Evolutionary conservation across 2,888 invertebrate genomes (phyloP), one percentile per base, ranked within the genome.

Genomic region (Anodontia alba): DNA sequence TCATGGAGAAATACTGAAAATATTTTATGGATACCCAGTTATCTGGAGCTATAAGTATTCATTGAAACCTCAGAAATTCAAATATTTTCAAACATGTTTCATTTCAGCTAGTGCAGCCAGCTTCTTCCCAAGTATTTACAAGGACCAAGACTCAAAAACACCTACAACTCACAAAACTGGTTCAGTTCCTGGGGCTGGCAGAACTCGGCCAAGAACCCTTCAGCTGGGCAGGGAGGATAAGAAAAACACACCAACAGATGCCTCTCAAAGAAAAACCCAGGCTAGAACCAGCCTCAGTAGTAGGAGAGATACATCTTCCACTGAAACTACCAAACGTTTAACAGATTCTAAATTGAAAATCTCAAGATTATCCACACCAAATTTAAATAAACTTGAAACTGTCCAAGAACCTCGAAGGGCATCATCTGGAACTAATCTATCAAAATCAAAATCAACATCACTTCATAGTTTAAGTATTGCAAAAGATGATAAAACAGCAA

Each of bases 371-470:
- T 83, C 83, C 3, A 69, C 80, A 7, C 80, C 83, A 33, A 78
- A 72, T 49, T 69, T 78, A 29, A 49, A 42, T 42, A 80, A 73
- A 73, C 75, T 75, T 17, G 75, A 75, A 20, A 43, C 43, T 29
- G 67, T 62, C 31, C 71, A 70, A 43, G 80, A 77, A 42, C 46
- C 66, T 3, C 72, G 78, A 26, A 54, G 83, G 36, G 49, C 69
- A 26, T 83, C 83, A 36, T 23, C 68, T 3, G 83, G 83, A 23
- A 20, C 62, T 49, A 84, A 81, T 67, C 78, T 84, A n/a, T 51
- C 69, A 20, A 84, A 84, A 67, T 79, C 80, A 51, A 81, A 80
- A 79, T 84, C 84, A 31, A 78, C 51, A n/a, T 85, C 85, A 3
- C 72, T 85, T 73, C 70, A 76, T 57, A 85, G 80, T 74, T 72